These are phyloP conservation scores for Tiliacea citrago DNA, from an alignment of 2,888 invertebrate genomes.

Conservation along the genomic window DNA sequence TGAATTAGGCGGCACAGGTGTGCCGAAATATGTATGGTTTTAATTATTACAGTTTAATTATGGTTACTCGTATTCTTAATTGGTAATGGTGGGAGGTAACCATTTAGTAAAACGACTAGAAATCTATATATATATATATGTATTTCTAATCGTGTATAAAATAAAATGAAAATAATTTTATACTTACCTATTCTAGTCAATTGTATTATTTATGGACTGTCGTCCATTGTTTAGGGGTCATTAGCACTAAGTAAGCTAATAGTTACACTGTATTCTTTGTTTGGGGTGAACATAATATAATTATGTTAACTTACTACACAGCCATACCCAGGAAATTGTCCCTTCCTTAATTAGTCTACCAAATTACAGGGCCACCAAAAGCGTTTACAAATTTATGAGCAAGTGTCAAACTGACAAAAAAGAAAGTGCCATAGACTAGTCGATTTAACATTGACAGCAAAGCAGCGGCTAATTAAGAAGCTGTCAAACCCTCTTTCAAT, in stretches of 20 bases:
- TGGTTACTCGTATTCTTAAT: slow-evolving; percentile 7
- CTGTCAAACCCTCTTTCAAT: slow-evolving; percentile 60
- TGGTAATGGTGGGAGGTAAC: background rate
- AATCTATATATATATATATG: too few species aligned
- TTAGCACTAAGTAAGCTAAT: slow-evolving; percentile 20
- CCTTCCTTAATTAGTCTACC: slow-evolving; percentile 9
- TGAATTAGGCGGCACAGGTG: slow-evolving; percentile 47
- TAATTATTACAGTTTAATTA: slow-evolving; percentile 28
- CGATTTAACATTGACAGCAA: slow-evolving; percentile 42
- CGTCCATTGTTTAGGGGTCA: slow-evolving; percentile 14
- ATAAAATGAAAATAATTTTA: background rate
- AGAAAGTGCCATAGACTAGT: slow-evolving; percentile 49
- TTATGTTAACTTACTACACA: slow-evolving; percentile 2
- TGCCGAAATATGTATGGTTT: slow-evolving; percentile 41
- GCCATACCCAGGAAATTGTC: slow-evolving; percentile 15
- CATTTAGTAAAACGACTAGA: background rate
- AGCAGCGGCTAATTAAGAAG: slow-evolving; percentile 44
- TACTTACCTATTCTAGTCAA: too few species aligned
- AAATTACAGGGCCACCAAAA: slow-evolving; percentile 36
- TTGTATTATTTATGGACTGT: slow-evolving; percentile 7
- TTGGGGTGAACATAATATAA: slow-evolving; percentile 14
- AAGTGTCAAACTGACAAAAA: slow-evolving; percentile 65
- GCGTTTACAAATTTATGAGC: slow-evolving; percentile 37
- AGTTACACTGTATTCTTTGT: slow-evolving; percentile 9
- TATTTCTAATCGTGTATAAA: background rate